Evolutionary conservation across 1,140 invertebrate genomes (phyloP).

Genomic region (Procambarus virginalis): DNA sequence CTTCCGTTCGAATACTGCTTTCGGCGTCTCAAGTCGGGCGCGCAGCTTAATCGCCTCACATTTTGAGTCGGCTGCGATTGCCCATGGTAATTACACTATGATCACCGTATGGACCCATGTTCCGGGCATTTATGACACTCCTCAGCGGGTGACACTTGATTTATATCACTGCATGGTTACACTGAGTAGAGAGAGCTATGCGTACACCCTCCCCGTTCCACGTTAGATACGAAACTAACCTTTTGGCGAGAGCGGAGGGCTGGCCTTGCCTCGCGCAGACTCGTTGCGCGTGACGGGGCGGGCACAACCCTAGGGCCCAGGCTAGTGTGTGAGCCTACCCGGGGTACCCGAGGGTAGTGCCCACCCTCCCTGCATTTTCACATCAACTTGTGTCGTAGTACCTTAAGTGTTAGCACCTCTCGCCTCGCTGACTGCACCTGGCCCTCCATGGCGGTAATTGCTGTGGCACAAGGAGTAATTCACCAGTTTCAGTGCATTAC

Average conservation of each 20-base stretch:
- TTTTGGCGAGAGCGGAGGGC: constrained; percentile 34
- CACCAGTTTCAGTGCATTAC: constrained; percentile 25
- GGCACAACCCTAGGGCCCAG: constrained; percentile 30
- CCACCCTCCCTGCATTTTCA: constrained; percentile 44
- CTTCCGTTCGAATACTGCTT: constrained; percentile 7
- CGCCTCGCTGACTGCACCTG: constrained; percentile 28
- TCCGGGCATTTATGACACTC: constrained; percentile 10
- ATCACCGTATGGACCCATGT: constrained; percentile 44
- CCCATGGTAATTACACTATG: constrained; percentile 27
- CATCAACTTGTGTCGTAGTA: constrained; percentile 23
- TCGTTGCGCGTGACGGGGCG: constrained; percentile 42
- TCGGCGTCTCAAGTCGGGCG: constrained; percentile 5
- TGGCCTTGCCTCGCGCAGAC: constrained; percentile 43
- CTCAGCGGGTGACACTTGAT: neutral
- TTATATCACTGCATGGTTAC: constrained; percentile 52
- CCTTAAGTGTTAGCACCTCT: constrained; percentile 45
- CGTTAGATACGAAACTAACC: constrained; percentile 52
- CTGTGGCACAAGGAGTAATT: constrained; percentile 39
- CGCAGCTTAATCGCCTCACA: constrained; percentile 11
- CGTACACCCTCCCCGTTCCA: constrained; percentile 43
- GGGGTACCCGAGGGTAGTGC: constrained; percentile 48
- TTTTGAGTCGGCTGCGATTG: constrained; percentile 53
- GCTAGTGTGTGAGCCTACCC: constrained; percentile 28
- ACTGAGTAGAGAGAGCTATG: constrained; percentile 32
- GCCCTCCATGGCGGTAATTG: neutral